Percentiles rank a stretch among this genome's conserved stretches.
These are phyloP conservation scores for Salticus scenicus DNA, from an alignment of 2,888 invertebrate genomes.

Conservation along the genomic window DNA sequence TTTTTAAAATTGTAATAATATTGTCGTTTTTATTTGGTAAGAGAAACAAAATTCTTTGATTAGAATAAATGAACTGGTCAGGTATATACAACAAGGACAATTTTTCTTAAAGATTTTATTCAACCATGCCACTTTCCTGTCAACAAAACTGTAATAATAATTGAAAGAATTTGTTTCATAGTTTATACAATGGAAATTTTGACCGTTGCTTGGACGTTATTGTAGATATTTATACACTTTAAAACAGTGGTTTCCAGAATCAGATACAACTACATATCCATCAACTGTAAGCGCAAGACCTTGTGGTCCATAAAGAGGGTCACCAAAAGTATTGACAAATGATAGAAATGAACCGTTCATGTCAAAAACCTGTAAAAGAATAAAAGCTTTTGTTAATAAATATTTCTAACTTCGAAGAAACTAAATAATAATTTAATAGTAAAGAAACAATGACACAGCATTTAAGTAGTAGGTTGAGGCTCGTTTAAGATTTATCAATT, in stretches of 20 bases:
- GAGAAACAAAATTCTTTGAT: no score
- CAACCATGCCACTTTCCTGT: neutral
- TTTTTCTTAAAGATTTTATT: neutral
- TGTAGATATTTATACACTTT: conserved; percentile 78
- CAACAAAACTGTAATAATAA: no score
- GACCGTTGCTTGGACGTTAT: conserved; percentile 34
- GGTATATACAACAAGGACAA: no score
- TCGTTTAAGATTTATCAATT: no score
- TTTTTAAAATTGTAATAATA: no score
- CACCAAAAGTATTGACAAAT: conserved; percentile 78
- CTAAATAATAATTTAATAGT: no score
- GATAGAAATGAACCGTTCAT: conserved; percentile 78
- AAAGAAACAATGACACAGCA: no score
- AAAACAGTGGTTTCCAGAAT: conserved; percentile 79
- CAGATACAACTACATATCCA: conserved; percentile 78
- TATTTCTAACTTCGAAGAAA: no score
- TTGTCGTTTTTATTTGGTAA: no score
- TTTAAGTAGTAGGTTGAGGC: no score
- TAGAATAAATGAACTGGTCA: no score
- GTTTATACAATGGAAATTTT: neutral
- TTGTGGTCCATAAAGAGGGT: conserved; percentile 79
- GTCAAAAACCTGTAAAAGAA: conserved; percentile 77
- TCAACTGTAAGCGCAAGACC: conserved; percentile 77
- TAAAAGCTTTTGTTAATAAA: no score
- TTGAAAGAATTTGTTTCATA: neutral